Percentiles rank a stretch among this genome's conserved stretches.
Conservation (phyloP, 2,888 invertebrate genomes). For the Nezara viridula region DNA sequence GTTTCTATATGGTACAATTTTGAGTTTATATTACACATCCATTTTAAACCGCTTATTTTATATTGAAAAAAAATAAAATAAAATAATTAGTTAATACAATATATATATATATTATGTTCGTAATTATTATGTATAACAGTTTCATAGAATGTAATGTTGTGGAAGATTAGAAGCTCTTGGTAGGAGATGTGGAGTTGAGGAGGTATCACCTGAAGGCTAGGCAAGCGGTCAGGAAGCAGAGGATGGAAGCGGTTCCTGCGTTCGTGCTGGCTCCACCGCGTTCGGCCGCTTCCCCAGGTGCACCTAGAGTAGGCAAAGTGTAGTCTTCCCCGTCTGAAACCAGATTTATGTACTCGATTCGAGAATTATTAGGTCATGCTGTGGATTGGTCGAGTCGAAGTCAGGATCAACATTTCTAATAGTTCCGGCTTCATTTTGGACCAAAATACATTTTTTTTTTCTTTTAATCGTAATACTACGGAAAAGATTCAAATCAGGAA, state of each 20-base stretch:
- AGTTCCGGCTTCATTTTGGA: too few species aligned
- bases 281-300: constrained; percentile 59
- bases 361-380: background rate
- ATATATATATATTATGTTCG: background rate
- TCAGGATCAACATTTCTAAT: too few species aligned
- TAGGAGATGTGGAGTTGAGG: constrained; percentile 13
- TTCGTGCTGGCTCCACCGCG: background rate
- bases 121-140: constrained; percentile 3
- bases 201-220: constrained; percentile 38
- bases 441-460: too few species aligned
- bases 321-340: constrained; percentile 63
- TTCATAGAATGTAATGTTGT: background rate
- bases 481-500: too few species aligned
- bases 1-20: background rate
- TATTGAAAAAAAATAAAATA: background rate
- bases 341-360: background rate
- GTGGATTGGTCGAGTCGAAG: background rate
- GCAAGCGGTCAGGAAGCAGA: background rate
- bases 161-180: constrained; percentile 55
- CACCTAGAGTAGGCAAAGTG: constrained; percentile 62
- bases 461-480: too few species aligned
- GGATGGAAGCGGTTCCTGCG: background rate
- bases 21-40: constrained; percentile 15
- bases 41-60: constrained; percentile 1
- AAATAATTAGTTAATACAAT: background rate